Percentiles rank a stretch among this genome's conserved stretches.
Conservation (phyloP, 1,140 invertebrate genomes). For the Bombus difficillimus region DNA sequence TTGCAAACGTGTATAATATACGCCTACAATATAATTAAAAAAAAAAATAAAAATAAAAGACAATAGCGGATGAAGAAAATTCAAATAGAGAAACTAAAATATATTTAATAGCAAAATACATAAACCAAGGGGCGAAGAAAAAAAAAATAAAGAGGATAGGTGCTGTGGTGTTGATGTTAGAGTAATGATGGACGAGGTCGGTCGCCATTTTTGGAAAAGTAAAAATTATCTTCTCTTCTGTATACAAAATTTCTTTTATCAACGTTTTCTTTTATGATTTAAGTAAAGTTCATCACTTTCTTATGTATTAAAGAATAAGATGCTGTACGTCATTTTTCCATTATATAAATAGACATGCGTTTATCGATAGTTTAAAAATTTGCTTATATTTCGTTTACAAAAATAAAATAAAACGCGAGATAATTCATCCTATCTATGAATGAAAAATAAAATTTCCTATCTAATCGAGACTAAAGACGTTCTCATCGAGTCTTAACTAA, state of each 20-base stretch:
- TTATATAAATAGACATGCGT: constrained; percentile 76
- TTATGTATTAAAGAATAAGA: constrained; percentile 43
- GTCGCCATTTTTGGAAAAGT: constrained; percentile 33
- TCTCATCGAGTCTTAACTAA: constrained; percentile 71
- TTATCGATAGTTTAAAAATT: constrained; percentile 71
- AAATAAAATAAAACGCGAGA: constrained; percentile 77
- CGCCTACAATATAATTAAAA: constrained; percentile 52
- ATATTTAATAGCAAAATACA: constrained; percentile 45
- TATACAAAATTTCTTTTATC: constrained; percentile 55
- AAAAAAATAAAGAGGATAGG: constrained; percentile 28
- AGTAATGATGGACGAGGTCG: constrained; percentile 27
- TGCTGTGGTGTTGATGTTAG: not conserved
- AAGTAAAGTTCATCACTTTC: not conserved
- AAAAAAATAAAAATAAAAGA: constrained; percentile 42
- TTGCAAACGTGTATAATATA: constrained; percentile 66
- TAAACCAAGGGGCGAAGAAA: not conserved
- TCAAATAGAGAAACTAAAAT: constrained; percentile 22
- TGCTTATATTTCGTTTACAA: constrained; percentile 77
- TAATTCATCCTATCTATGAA: constrained; percentile 80
- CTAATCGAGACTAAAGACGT: constrained; percentile 78
- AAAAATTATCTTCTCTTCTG: constrained; percentile 30
- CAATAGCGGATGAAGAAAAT: constrained; percentile 44
- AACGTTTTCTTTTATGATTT: constrained; percentile 21
- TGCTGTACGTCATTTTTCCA: constrained; percentile 49
- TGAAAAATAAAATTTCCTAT: constrained; percentile 81